phyloP scores from a whole-genome alignment of 1,140 invertebrate species.

The Agrilus planipennis region DNA sequence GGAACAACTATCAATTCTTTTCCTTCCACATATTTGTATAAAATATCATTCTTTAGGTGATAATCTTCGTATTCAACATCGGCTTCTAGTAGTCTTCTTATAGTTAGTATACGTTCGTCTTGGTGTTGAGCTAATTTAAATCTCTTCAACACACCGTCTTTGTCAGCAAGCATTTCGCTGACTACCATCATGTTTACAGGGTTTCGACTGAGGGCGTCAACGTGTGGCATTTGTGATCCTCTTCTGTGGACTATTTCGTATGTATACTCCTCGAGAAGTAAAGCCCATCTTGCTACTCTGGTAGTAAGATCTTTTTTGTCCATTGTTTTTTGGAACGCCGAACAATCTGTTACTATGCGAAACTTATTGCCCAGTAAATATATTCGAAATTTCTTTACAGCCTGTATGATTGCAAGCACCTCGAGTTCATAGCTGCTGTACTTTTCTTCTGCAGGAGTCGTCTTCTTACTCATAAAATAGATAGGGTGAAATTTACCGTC shows the following conservation, averaged over 20 bases:
- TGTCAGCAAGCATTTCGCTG: too few relatives aligned
- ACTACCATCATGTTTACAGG: too few relatives aligned
- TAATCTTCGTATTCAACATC: too few relatives aligned
- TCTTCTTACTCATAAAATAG: constrained; percentile 31
- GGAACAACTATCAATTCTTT: too few relatives aligned
- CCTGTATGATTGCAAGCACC: constrained; percentile 35
- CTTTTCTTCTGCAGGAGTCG: constrained; percentile 29
- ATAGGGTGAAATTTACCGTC: constrained; percentile 26
- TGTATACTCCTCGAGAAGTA: constrained; percentile 26
- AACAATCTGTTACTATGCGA: constrained; percentile 33
- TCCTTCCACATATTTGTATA: too few relatives aligned
- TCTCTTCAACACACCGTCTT: too few relatives aligned
- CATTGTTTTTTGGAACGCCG: constrained; percentile 14
- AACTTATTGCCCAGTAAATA: too few relatives aligned
- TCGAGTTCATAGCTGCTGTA: constrained; percentile 36
- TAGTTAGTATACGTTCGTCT: too few relatives aligned
- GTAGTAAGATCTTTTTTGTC: constrained; percentile 27
- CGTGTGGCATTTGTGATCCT: constrained; percentile 10
- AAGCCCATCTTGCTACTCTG: constrained; percentile 29
- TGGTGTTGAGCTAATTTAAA: too few relatives aligned
- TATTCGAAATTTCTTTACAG: constrained; percentile 33
- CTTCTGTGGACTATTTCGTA: constrained; percentile 26
- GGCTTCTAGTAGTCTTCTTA: too few relatives aligned
- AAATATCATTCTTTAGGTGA: too few relatives aligned
- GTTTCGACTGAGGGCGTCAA: constrained; percentile 16